phyloP scores from a whole-genome alignment of 2,113 vertebrate genomes.

The Hypanus sabinus region DNA sequence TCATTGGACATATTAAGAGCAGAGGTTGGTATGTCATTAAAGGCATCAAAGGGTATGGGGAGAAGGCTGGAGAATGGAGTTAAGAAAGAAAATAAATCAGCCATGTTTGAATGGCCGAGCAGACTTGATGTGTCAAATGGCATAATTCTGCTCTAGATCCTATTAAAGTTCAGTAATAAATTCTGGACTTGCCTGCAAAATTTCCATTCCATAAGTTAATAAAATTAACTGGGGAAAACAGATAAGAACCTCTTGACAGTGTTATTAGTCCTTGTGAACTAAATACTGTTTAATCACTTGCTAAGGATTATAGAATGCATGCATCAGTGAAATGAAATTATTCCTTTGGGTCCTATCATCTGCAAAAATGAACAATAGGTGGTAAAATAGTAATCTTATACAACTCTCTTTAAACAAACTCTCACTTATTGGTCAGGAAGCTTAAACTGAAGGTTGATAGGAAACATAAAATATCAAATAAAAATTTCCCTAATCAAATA shows the following conservation, averaged over 20 bases:
- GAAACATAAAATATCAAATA: neutral
- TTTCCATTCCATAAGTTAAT: too few relatives aligned
- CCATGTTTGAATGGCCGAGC: too few relatives aligned
- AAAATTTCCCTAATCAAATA: neutral
- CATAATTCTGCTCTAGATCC: too few relatives aligned
- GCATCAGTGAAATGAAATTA: slow-evolving; percentile 1
- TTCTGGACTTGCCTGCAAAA: too few relatives aligned
- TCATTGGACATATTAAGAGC: too few relatives aligned
- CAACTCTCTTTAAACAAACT: neutral
- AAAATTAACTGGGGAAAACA: neutral
- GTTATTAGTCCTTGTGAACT: slow-evolving; percentile 1
- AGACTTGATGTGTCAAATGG: too few relatives aligned
- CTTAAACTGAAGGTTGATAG: neutral
- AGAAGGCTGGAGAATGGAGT: too few relatives aligned
- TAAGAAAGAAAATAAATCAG: too few relatives aligned
- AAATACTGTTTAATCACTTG: slow-evolving; percentile 1
- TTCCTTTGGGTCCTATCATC: slow-evolving; percentile 3
- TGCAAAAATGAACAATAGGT: neutral
- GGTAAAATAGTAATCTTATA: neutral
- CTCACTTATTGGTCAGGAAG: neutral
- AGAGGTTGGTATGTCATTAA: too few relatives aligned
- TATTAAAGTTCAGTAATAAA: too few relatives aligned
- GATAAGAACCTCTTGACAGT: slow-evolving; percentile 1
- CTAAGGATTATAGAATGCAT: neutral
- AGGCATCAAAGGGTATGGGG: too few relatives aligned